Percentiles rank a stretch among this genome's conserved stretches.
Conservation (phyloP, 1,140 invertebrate genomes). For the Caenorhabditis inopinata region DNA sequence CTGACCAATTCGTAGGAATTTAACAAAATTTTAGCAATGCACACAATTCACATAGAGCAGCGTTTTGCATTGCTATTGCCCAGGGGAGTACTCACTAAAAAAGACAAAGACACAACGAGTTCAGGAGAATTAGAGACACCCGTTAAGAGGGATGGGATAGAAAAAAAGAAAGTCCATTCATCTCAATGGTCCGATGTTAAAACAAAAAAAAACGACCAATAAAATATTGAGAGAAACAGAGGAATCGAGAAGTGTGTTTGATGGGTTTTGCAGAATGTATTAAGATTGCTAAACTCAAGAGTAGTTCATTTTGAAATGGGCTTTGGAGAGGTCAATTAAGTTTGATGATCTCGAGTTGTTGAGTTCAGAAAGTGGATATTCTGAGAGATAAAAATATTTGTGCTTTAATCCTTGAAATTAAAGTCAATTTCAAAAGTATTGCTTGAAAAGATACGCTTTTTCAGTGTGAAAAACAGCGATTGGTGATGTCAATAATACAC, state of each 20-base stretch:
- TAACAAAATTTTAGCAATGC: background rate
- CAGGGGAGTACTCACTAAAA: slow-evolving; percentile 16
- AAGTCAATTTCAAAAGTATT: too few relatives aligned
- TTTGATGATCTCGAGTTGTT: too few relatives aligned
- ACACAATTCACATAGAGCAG: background rate
- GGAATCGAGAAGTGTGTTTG: background rate
- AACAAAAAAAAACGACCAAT: slow-evolving; percentile 15
- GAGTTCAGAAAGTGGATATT: too few relatives aligned
- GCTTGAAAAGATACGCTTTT: too few relatives aligned
- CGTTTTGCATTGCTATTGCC: slow-evolving; percentile 5
- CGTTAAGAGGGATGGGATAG: slow-evolving; percentile 25
- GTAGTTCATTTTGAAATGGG: too few relatives aligned
- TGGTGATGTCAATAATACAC: too few relatives aligned
- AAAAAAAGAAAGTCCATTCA: background rate
- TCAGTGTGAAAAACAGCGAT: too few relatives aligned
- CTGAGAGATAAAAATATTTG: too few relatives aligned
- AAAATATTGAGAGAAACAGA: background rate
- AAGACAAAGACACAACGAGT: background rate
- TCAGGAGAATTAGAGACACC: background rate
- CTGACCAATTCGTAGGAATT: background rate
- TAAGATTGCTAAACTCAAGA: too few relatives aligned
- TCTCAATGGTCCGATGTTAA: slow-evolving; percentile 5
- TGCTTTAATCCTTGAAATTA: too few relatives aligned
- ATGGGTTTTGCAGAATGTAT: too few relatives aligned
- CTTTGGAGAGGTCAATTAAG: too few relatives aligned